Evolutionary conservation across 2,797 vertebrate genomes (phyloP).

Genomic region (Toxotes lorentzi): DNA sequence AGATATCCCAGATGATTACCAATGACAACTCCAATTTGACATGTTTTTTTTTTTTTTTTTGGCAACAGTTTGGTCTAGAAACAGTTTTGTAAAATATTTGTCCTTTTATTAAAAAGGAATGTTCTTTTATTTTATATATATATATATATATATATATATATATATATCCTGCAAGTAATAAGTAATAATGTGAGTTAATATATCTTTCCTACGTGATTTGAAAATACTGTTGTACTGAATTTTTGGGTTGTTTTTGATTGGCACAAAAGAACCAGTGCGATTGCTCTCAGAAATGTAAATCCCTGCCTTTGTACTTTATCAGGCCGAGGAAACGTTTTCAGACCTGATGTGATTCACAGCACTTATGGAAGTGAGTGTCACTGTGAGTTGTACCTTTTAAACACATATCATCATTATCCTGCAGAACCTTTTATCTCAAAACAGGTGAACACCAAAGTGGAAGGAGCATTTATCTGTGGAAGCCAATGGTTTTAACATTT

Average conservation of each 20-base stretch:
- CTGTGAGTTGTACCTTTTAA: slow-evolving; percentile 1
- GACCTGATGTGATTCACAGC: slow-evolving; percentile 19
- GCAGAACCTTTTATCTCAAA: slow-evolving; percentile 12
- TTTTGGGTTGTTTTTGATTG: slow-evolving; percentile 37
- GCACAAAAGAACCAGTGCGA: slow-evolving; percentile 63
- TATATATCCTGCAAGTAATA: slow-evolving; percentile 29
- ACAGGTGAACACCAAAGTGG: background rate
- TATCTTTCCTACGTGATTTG: slow-evolving; percentile 7
- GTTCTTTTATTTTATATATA: background rate
- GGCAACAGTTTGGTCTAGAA: slow-evolving; percentile 29
- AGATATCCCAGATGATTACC: background rate
- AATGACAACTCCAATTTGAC: slow-evolving; percentile 8
- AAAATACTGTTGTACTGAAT: slow-evolving; percentile 25
- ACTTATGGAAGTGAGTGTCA: background rate
- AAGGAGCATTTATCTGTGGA: background rate
- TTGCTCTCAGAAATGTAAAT: slow-evolving; percentile 31
- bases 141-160: too few relatives aligned
- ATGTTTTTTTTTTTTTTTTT: slow-evolving; percentile 12
- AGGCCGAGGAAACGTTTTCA: background rate
- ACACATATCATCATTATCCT: background rate
- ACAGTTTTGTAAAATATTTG: slow-evolving; percentile 8
- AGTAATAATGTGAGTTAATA: slow-evolving; percentile 1
- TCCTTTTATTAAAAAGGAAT: background rate
- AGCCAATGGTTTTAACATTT: background rate
- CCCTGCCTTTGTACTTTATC: background rate